Conservation (phyloP, 2,888 invertebrate genomes). For the Aphidius colemani region DNA sequence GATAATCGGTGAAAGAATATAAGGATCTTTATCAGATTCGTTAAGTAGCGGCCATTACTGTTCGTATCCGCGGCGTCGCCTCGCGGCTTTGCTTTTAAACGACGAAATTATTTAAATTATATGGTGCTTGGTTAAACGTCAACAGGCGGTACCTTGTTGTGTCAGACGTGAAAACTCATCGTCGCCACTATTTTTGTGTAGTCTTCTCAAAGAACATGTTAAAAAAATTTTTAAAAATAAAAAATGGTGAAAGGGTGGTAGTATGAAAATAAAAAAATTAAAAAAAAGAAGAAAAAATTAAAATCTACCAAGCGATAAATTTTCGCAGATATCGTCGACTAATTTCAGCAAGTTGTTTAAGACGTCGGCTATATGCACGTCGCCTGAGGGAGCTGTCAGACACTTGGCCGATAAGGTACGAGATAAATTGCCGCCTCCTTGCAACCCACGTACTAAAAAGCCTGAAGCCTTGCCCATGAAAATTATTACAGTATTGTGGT, state of each 20-base stretch:
- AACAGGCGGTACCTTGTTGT: slow-evolving; percentile 36
- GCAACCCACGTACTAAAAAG: slow-evolving; percentile 5
- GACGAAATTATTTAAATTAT: slow-evolving; percentile 55
- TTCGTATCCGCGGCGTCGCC: slow-evolving; percentile 41
- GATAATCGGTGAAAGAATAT: neutral
- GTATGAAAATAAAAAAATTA: neutral
- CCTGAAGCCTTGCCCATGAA: too few species aligned
- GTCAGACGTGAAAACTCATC: slow-evolving; percentile 37
- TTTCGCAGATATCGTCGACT: slow-evolving; percentile 52
- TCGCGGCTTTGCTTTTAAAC: slow-evolving; percentile 53
- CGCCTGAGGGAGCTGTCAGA: slow-evolving; percentile 33
- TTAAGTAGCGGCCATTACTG: slow-evolving; percentile 52
- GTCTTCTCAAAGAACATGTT: neutral
- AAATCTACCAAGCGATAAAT: slow-evolving; percentile 46
- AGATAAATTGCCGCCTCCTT: slow-evolving; percentile 27
- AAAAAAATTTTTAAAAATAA: slow-evolving; percentile 1
- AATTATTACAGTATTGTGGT: too few species aligned
- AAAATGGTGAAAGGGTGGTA: neutral
- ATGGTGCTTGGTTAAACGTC: slow-evolving; percentile 34
- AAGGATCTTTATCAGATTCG: neutral
- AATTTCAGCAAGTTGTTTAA: slow-evolving; percentile 54
- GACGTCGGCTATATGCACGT: slow-evolving; percentile 37
- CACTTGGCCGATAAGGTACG: slow-evolving; percentile 31
- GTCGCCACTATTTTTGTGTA: slow-evolving; percentile 6
- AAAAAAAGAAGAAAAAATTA: neutral